Evolutionary conservation across 1,140 invertebrate genomes (phyloP), one percentile per base, ranked within the genome.

Genomic region (Bilobella aurantiaca): DNA sequence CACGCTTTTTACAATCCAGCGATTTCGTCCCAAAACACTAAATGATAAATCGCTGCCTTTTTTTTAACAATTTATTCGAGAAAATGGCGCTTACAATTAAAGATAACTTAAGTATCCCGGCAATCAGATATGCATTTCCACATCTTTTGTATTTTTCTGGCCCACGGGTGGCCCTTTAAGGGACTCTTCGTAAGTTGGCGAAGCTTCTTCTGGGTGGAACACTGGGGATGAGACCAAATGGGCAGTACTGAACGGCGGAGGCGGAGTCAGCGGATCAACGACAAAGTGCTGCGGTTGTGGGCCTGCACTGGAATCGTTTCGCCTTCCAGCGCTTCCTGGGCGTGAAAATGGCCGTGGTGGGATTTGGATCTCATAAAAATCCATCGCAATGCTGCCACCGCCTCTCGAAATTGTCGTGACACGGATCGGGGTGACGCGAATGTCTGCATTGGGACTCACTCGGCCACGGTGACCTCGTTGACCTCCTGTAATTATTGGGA

Each of bases 321-420:
- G 21, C 23, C 49, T 23, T 18, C 49, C 14, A 42, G 34, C 8
- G 18, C 34, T 42, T 12, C 12, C 49, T 23, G 14, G 49, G 25
- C 49, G n/a, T n/a, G n/a, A n/a, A n/a, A n/a, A n/a, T n/a, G n/a
- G 8, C 12, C 12, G 5, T 23, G 49, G 23, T 5, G 49, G 49
- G 5, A 53, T 16, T 23, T 53, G 49, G 12, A 53, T 53, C 25
- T 53, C 12, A 23, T 53, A 53, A 23, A 53, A 53, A 23, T 53
- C 49, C 49, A 53, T 53, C 25, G 49, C 49, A 53, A 53, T 23
- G 25, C 49, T 53, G 5, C 49, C 49, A 53, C 49, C 49, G 49
- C 12, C 23, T 23, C 49, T 12, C 3, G 49, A 53, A 53, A 53
- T 53, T 53, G 49, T 53, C 3, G 49, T 53, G 14, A 53, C 49